Conservation (phyloP, 2,113 vertebrate species). For the Calidris pugnax region DNA sequence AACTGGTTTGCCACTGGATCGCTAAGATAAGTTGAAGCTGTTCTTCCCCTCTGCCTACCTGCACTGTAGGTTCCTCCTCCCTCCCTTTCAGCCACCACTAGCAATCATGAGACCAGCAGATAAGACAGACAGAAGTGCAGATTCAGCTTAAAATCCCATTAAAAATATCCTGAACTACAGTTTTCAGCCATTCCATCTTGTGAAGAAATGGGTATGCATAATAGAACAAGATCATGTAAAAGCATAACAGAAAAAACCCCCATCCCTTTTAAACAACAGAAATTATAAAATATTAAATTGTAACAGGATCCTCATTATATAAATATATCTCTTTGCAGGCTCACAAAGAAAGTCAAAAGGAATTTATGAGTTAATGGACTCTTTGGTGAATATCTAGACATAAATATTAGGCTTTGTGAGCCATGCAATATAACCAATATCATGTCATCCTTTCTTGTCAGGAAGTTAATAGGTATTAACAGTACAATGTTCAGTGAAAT, state of each 20-base stretch:
- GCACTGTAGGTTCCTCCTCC: not conserved
- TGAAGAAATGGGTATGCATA: not conserved
- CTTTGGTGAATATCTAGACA: not conserved
- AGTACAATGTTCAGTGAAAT: not conserved
- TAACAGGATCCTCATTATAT: not conserved
- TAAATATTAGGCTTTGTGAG: not conserved
- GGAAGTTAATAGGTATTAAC: conserved; percentile 10
- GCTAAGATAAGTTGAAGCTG: not conserved
- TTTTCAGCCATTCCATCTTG: not conserved
- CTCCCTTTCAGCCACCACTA: not conserved
- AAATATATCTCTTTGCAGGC: not conserved
- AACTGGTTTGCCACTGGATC: not conserved
- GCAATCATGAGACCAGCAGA: not conserved
- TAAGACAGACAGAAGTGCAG: not conserved
- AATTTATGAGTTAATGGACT: not conserved
- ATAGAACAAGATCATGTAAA: not conserved
- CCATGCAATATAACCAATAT: not conserved
- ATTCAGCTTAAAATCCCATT: not conserved
- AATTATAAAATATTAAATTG: not conserved
- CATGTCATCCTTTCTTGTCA: conserved; percentile 3
- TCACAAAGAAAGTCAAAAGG: not conserved
- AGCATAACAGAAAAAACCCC: not conserved
- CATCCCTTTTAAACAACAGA: not conserved
- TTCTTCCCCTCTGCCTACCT: not conserved
- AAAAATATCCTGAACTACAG: not conserved